These are phyloP conservation scores for Periplaneta americana DNA, from an alignment of 1,140 invertebrate species.

Conservation along the genomic window DNA sequence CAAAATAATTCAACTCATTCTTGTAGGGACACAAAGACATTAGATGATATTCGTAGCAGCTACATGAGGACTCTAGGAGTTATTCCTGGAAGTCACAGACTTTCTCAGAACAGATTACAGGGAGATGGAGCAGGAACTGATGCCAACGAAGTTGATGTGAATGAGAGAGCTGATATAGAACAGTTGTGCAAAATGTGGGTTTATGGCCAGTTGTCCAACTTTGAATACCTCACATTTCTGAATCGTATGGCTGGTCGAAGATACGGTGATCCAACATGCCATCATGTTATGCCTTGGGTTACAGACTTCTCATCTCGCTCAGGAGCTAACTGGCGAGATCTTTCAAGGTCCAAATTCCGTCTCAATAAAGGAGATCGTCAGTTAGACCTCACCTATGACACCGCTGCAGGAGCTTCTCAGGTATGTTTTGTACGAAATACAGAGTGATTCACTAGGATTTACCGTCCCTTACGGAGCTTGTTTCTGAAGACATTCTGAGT, in stretches of 20 bases:
- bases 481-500: too few species aligned
- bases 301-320: slow-evolving; percentile 82
- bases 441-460: too few species aligned
- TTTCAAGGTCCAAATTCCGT: slow-evolving; percentile 92
- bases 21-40: not conserved
- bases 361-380: slow-evolving; percentile 95
- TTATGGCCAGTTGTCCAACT: slow-evolving; percentile 78
- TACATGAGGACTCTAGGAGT: not conserved
- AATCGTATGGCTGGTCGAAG: slow-evolving; percentile 78
- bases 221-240: slow-evolving; percentile 85
- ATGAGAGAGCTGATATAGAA: slow-evolving; percentile 1
- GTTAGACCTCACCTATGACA: slow-evolving; percentile 85
- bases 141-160: not conserved
- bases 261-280: slow-evolving; percentile 81
- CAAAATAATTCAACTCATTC: not conserved
- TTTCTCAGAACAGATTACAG: not conserved
- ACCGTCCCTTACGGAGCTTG: too few species aligned
- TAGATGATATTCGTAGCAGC: not conserved
- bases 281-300: slow-evolving; percentile 97
- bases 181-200: slow-evolving; percentile 61
- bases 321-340: slow-evolving; percentile 82
- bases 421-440: too few species aligned
- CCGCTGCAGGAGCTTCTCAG: slow-evolving; percentile 29
- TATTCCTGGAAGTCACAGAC: not conserved
- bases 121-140: not conserved